Evolutionary conservation across 2,888 invertebrate species (phyloP).

Genomic region (Agonopterix alstromeriana): DNA sequence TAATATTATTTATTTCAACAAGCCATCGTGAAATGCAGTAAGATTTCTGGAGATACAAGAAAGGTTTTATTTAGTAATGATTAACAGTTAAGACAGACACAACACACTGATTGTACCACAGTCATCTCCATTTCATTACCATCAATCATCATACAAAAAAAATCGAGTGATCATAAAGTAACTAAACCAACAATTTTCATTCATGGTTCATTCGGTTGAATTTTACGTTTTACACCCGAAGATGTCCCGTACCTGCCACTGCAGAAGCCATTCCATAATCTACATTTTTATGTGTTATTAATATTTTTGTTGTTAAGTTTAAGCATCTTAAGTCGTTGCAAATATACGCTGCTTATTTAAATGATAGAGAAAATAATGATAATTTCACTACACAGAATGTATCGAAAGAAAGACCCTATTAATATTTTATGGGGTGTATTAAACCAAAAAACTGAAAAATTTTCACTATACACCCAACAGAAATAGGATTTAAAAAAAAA

Average conservation of each 20-base stretch:
- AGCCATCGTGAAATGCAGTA: constrained; percentile 6
- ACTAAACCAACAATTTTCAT: constrained; percentile 23
- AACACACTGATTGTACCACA: constrained; percentile 57
- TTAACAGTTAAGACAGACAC: constrained; percentile 45
- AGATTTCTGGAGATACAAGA: constrained; percentile 1
- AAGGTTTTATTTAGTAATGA: constrained; percentile 15
- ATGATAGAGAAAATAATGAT: too few species aligned
- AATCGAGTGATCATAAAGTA: constrained; percentile 22
- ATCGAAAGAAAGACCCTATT: too few species aligned
- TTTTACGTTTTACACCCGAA: constrained; percentile 42
- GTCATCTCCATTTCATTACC: constrained; percentile 39
- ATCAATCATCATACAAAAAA: constrained; percentile 30
- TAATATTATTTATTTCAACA: constrained; percentile 12
- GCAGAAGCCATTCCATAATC: constrained; percentile 57
- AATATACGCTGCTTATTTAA: constrained; percentile 34
- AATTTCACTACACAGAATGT: too few species aligned
- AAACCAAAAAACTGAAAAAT: too few species aligned
- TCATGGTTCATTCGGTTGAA: constrained; percentile 31
- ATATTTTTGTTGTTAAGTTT: constrained; percentile 56
- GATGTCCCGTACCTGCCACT: constrained; percentile 29
- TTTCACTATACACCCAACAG: too few species aligned
- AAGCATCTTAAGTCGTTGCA: constrained; percentile 49
- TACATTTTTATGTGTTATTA: constrained; percentile 60
- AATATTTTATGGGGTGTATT: too few species aligned
- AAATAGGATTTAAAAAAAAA: too few species aligned